Evolutionary conservation across 2,113 vertebrate genomes (phyloP), one percentile per base, ranked within the genome.

Genomic region (Sprattus sprattus): DNA sequence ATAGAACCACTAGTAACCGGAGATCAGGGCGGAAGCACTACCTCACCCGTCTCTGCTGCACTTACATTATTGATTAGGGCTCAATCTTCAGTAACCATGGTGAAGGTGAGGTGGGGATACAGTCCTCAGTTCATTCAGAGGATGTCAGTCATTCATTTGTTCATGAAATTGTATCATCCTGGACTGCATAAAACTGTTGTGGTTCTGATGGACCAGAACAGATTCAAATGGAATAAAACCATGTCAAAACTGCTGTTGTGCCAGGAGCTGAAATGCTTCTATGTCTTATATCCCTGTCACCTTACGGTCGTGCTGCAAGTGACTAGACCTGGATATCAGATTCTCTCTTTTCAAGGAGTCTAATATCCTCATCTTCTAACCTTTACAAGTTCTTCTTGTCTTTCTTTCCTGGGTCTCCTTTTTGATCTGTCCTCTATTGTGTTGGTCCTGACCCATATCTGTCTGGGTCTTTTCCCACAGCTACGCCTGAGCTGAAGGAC

Each of bases 401-500:
- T 78, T 78, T 78, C 71, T 39, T 39, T 78, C 71, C 16, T 46
- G 67, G 49, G n/a, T 54, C 5, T 78, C 45, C 11, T 52, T 18
- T 32, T 78, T 32, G n/a, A 78, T 5, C 4, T 16, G 32, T 32
- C 13, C 13, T 78, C 28, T 39, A 32, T 13, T 39, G 9, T 82
- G n/a, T 89, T 83, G 88, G 92, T 93, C 83, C 89, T 87, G 90
- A 88, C 84, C 85, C 83, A 90, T 90, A 78, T 88, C 83, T 90
- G 86, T 88, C 18, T 91, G 87, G 64, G 85, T 86, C 84, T 84
- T 88, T 49, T 90, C 83, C 80, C 50, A 86, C 86, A 99, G 98
- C 98, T 87, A 97, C 98, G 8, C 93, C 96, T 22, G 97, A 99
- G 90, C 94, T 99, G 93, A 97, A 95, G 93, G 96, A 97, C 78